Evolutionary conservation across 1,140 invertebrate genomes (phyloP), one percentile per base, ranked within the genome.

Genomic region (Cotesia chilonis): DNA sequence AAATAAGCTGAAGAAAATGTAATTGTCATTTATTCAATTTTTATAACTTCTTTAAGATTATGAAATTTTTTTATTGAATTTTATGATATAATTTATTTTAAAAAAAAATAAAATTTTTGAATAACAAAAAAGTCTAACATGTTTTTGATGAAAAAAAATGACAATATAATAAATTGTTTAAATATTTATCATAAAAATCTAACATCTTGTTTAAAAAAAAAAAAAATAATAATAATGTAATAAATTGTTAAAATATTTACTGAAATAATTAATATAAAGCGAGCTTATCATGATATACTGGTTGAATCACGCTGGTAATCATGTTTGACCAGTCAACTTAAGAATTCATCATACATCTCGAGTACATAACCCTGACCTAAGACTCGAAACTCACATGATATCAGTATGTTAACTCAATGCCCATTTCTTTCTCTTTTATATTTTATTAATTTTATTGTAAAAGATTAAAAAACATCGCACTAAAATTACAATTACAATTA

Each of bases 361-460:
- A 14, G 63, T 51, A 38, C 10, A 47, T 65, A 65, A 65, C 63
- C 63, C 63, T 65, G 63, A 65, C 63, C 63, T 65, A 65, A 65
- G 63, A 65, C 63, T 65, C 63, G 63, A 65, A 37, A 65, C 63
- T 65, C 63, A 41, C 63, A 38, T 65, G 63, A 65, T 65, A 65
- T 65, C 63, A 51, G 37, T 65, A n/a, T 65, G 12, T 47, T 17
- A 47, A 51, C 37, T 47, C 12, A 65, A 65, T 51, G 38, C 14
- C 63, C 37, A 65, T 65, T 65, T 65, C 41, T 51, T 38, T 65
- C 36, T 4, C 14, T 61, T 61, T 20, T 28, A 61, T 28, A 35
- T n/a, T 59, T 59, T 10, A n/a, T 59, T 59, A 10, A 52, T 10
- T 10, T n/a, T 52, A 9, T 57, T 57, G 54, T 57, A 4, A 6